Percentiles rank a stretch among this genome's conserved stretches.
phyloP scores from a whole-genome alignment of 1,140 invertebrate genomes.

The Drosophila auraria region DNA sequence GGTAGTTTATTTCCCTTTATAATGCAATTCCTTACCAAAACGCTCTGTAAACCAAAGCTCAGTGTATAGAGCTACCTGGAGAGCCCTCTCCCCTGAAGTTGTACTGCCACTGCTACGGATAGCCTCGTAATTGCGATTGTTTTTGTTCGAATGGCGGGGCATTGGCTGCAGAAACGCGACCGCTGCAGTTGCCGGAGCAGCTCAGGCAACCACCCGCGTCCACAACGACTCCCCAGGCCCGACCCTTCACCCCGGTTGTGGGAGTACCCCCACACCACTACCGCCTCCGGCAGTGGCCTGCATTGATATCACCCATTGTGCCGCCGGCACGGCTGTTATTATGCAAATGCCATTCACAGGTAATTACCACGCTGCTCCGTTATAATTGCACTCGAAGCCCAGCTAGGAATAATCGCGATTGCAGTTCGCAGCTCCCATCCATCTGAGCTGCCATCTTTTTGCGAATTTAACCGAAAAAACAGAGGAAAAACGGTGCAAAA shows the following conservation, averaged over 20 bases:
- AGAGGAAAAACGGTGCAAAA: slow-evolving; percentile 12
- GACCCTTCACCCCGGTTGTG: no score
- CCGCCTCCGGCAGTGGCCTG: slow-evolving; percentile 1
- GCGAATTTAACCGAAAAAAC: slow-evolving; percentile 19
- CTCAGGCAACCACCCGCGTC: slow-evolving; percentile 52
- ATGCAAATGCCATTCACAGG: slow-evolving; percentile 84
- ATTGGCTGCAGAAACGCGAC: slow-evolving; percentile 61
- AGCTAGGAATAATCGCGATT: slow-evolving; percentile 83
- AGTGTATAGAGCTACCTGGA: slow-evolving; percentile 9
- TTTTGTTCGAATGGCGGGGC: slow-evolving; percentile 56
- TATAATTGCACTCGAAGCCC: slow-evolving; percentile 84
- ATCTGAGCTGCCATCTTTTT: slow-evolving; percentile 23
- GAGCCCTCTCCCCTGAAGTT: slow-evolving; percentile 3
- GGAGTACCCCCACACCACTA: background rate
- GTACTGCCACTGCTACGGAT: slow-evolving; percentile 3
- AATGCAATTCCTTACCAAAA: no score
- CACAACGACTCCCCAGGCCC: slow-evolving; percentile 3
- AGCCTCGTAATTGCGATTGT: slow-evolving; percentile 72
- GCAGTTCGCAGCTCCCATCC: slow-evolving; percentile 50
- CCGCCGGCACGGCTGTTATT: slow-evolving; percentile 60
- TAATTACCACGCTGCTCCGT: slow-evolving; percentile 84
- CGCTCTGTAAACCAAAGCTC: background rate
- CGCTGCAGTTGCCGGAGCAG: slow-evolving; percentile 31
- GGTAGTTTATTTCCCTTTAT: background rate
- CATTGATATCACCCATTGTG: slow-evolving; percentile 57